These are phyloP conservation scores for Emesis castigata DNA, from an alignment of 2,888 invertebrate species.

Conservation along the genomic window DNA sequence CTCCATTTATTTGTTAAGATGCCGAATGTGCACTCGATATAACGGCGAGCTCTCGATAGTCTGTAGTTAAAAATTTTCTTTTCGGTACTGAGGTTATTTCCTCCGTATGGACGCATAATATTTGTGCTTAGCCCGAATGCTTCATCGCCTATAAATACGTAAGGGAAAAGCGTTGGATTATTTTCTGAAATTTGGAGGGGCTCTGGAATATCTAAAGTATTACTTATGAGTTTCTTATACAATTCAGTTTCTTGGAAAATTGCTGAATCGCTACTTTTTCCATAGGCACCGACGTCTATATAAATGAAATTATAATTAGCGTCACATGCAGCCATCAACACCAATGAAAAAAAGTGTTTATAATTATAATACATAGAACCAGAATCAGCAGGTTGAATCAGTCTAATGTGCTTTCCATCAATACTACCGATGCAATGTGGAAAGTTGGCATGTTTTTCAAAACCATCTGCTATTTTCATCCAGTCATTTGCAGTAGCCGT, in stretches of 20 bases:
- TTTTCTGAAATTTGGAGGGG: neutral
- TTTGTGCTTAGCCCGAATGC: neutral
- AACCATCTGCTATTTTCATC: conserved; percentile 61
- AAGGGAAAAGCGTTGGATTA: neutral
- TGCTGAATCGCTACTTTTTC: neutral
- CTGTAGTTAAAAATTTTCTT: neutral
- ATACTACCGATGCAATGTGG: conserved; percentile 68
- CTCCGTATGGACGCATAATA: neutral
- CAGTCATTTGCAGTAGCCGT: conserved; percentile 22
- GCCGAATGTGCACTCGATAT: neutral
- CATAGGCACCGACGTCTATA: conserved; percentile 13
- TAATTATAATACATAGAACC: conserved; percentile 65
- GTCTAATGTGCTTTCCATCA: conserved; percentile 50
- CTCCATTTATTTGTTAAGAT: neutral
- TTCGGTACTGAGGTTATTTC: neutral
- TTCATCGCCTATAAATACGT: neutral
- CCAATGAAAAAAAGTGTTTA: conserved; percentile 34
- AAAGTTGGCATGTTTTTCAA: conserved; percentile 66
- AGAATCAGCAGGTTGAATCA: conserved; percentile 57
- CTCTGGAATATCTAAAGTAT: neutral
- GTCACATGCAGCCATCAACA: conserved; percentile 61
- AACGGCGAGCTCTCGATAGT: neutral
- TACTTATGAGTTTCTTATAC: neutral
- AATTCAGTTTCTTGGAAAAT: neutral
- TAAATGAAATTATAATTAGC: conserved; percentile 64